A percentile compares a stretch with the other conserved stretches of the same genome.
phyloP scores from a whole-genome alignment of 2,113 vertebrate genomes.

The Callopanchax toddi region DNA sequence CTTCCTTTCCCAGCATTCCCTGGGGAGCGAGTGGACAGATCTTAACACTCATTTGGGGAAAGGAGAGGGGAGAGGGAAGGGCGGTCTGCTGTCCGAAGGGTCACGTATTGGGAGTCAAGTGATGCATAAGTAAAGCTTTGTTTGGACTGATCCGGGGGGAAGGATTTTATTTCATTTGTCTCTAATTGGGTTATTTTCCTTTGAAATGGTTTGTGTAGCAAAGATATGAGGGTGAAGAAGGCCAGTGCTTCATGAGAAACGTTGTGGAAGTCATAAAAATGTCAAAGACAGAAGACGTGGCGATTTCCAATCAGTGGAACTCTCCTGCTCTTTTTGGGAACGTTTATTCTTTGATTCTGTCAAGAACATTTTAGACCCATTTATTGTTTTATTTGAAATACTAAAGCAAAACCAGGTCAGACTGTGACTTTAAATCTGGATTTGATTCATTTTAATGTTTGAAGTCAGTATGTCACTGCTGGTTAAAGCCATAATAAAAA shows the following conservation, averaged over 20 bases:
- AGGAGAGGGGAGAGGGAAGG: conserved; percentile 29
- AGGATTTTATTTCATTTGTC: conserved; percentile 59
- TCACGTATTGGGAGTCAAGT: conserved; percentile 65
- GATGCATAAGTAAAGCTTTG: conserved; percentile 74
- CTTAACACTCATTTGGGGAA: conserved; percentile 68
- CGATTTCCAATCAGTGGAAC: neutral
- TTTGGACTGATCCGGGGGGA: conserved; percentile 59
- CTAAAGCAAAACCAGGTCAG: neutral
- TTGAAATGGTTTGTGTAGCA: conserved; percentile 44
- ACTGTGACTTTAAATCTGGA: neutral
- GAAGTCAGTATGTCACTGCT: too few relatives aligned
- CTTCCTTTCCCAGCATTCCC: conserved; percentile 82
- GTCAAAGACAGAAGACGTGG: conserved; percentile 1
- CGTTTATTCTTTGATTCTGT: too few relatives aligned
- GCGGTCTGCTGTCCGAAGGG: conserved; percentile 62
- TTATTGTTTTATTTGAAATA: neutral
- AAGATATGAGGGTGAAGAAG: conserved; percentile 31
- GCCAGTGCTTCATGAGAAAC: conserved; percentile 34
- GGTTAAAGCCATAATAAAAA: too few relatives aligned
- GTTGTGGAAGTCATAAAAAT: conserved; percentile 4
- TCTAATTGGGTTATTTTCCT: conserved; percentile 66
- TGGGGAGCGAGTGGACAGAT: conserved; percentile 70
- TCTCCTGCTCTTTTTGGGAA: too few relatives aligned
- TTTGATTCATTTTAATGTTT: too few relatives aligned
- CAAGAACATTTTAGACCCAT: neutral